phyloP scores from a whole-genome alignment of 2,888 invertebrate genomes.

The Entomobrya proxima region DNA sequence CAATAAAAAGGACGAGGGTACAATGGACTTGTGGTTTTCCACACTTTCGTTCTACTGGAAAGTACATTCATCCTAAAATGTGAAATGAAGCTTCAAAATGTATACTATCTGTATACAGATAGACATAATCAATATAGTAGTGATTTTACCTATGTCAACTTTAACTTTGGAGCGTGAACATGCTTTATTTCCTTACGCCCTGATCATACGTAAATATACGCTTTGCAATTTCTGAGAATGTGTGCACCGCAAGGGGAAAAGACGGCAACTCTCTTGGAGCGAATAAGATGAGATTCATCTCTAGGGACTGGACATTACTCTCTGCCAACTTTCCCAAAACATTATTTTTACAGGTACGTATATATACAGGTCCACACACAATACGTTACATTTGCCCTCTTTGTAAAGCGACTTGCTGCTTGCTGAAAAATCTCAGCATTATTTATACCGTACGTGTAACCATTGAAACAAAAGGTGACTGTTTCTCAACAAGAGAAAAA shows the following conservation, averaged over 20 bases:
- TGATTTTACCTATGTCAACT: conserved; percentile 5
- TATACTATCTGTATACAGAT: conserved; percentile 2
- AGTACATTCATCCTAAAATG: background rate
- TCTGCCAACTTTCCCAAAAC: conserved; percentile 60
- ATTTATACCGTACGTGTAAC: background rate
- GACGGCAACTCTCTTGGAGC: conserved; percentile 49
- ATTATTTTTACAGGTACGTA: conserved; percentile 44
- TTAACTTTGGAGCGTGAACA: conserved; percentile 24
- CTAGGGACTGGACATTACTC: conserved; percentile 67
- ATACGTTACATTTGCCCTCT: background rate
- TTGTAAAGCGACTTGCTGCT: background rate
- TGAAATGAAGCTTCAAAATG: conserved; percentile 36
- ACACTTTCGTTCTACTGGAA: background rate
- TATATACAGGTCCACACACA: background rate
- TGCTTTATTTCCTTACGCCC: conserved; percentile 39
- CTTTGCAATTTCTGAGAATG: conserved; percentile 28
- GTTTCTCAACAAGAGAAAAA: background rate
- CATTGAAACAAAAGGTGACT: conserved; percentile 44
- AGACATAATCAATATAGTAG: background rate
- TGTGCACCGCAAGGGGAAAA: conserved; percentile 31
- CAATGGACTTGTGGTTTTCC: conserved; percentile 15
- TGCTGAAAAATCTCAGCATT: background rate
- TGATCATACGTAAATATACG: background rate
- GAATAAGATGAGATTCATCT: conserved; percentile 67
- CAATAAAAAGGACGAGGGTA: background rate